These are phyloP conservation scores for Chydorus sphaericus DNA, from an alignment of 2,888 invertebrate genomes.

Conservation along the genomic window DNA sequence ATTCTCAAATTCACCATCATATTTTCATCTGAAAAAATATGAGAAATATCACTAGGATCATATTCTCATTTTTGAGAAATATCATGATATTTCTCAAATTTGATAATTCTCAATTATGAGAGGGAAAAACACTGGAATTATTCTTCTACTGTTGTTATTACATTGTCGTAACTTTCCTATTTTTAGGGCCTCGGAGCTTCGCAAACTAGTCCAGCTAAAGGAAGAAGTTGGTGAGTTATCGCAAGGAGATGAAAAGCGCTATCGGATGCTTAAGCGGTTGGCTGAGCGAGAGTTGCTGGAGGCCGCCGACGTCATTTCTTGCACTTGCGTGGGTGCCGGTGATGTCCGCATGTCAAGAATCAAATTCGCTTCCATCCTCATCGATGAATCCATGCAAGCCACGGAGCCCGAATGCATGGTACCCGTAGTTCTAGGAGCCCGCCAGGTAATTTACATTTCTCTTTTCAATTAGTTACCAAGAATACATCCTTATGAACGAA, in stretches of 20 bases:
- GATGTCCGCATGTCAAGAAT: slow-evolving; percentile 84
- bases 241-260: slow-evolving; percentile 86
- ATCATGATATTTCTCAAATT: too few relatives aligned
- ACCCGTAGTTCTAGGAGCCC: slow-evolving; percentile 91
- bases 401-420: slow-evolving; percentile 99
- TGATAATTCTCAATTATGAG: too few relatives aligned
- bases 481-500: neutral
- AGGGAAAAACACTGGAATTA: too few relatives aligned
- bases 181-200: slow-evolving; percentile 63
- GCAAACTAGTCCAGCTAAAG: slow-evolving; percentile 88
- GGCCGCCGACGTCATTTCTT: slow-evolving; percentile 97
- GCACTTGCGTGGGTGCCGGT: slow-evolving; percentile 97
- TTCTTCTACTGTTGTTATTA: too few relatives aligned
- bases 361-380: slow-evolving; percentile 89
- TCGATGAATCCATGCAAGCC: slow-evolving; percentile 94
- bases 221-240: slow-evolving; percentile 97
- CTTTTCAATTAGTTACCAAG: neutral
- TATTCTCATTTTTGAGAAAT: too few relatives aligned
- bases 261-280: slow-evolving; percentile 72
- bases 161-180: too few relatives aligned
- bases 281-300: slow-evolving; percentile 80
- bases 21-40: too few relatives aligned
- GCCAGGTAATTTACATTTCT: slow-evolving; percentile 42
- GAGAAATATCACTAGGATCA: too few relatives aligned
- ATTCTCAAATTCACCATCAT: too few relatives aligned